A percentile compares a stretch with the other conserved stretches of the same genome.
phyloP scores from a whole-genome alignment of 2,888 invertebrate genomes.

The Mycogona germanica region DNA sequence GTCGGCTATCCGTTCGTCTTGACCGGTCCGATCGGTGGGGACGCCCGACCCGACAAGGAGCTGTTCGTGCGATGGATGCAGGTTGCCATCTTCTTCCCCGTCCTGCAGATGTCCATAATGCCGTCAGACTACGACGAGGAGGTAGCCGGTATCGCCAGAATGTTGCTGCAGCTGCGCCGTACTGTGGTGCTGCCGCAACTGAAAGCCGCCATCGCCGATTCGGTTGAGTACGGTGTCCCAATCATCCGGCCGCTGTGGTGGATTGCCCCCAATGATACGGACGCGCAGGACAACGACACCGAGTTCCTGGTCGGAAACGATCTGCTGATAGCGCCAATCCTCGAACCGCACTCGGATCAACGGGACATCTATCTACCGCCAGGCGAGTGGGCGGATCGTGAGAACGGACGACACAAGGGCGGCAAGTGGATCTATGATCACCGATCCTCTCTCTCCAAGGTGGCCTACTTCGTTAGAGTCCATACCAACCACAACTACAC shows the following conservation, averaged over 20 bases:
- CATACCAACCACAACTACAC: neutral
- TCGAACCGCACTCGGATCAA: constrained; percentile 53
- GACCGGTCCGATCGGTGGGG: constrained; percentile 85
- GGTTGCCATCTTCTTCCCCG: constrained; percentile 77
- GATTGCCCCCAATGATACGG: constrained; percentile 63
- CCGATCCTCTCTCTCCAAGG: constrained; percentile 23
- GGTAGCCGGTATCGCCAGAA: constrained; percentile 32
- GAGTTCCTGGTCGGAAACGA: constrained; percentile 85
- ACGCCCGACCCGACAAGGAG: constrained; percentile 53
- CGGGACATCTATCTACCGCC: constrained; percentile 73
- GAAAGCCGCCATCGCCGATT: constrained; percentile 61
- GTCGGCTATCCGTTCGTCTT: constrained; percentile 87
- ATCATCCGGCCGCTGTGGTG: constrained; percentile 84
- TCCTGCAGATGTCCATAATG: constrained; percentile 78
- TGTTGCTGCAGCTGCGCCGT: constrained; percentile 46
- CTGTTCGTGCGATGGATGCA: constrained; percentile 84
- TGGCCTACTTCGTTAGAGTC: constrained; percentile 25
- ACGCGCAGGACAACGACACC: constrained; percentile 61
- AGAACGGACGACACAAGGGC: constrained; percentile 69
- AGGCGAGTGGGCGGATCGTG: constrained; percentile 74
- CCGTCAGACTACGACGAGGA: constrained; percentile 75
- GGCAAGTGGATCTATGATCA: constrained; percentile 85
- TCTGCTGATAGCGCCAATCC: constrained; percentile 77
- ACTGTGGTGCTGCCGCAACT: constrained; percentile 52
- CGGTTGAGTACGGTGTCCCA: constrained; percentile 67